These are phyloP conservation scores for Theretra japonica DNA, from an alignment of 2,888 invertebrate species.

Conservation along the genomic window DNA sequence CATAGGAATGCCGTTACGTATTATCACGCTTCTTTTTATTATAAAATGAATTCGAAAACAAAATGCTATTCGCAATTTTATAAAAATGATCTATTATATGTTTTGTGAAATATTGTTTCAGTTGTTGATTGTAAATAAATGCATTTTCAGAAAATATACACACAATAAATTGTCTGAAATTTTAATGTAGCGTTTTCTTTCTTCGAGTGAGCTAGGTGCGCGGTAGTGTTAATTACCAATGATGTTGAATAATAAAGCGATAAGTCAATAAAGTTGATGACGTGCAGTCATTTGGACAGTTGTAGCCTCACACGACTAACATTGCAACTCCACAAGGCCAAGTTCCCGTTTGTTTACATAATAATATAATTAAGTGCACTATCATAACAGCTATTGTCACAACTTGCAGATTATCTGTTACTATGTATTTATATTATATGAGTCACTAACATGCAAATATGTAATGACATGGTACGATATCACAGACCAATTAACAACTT, in stretches of 20 bases:
- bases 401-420: slow-evolving; percentile 82
- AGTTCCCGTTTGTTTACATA: slow-evolving; percentile 81
- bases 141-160: slow-evolving; percentile 80
- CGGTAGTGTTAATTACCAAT: slow-evolving; percentile 51
- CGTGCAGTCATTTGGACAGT: slow-evolving; percentile 76
- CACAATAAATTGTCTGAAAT: slow-evolving; percentile 83
- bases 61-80: slow-evolving; percentile 74
- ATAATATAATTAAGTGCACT: slow-evolving; percentile 80
- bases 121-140: slow-evolving; percentile 83
- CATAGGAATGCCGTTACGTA: slow-evolving; percentile 73
- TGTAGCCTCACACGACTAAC: slow-evolving; percentile 84
- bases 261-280: slow-evolving; percentile 82
- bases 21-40: slow-evolving; percentile 75
- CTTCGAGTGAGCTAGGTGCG: slow-evolving; percentile 60
- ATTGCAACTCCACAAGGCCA: slow-evolving; percentile 85
- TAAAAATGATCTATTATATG: slow-evolving; percentile 66
- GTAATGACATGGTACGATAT: slow-evolving; percentile 77
- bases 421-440: slow-evolving; percentile 84
- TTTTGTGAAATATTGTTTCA: slow-evolving; percentile 78
- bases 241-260: slow-evolving; percentile 41
- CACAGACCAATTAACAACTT: slow-evolving; percentile 76
- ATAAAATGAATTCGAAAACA: slow-evolving; percentile 63
- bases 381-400: slow-evolving; percentile 83
- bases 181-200: slow-evolving; percentile 75
- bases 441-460: slow-evolving; percentile 85